Conservation (phyloP, 1,140 invertebrate species). For the Rhagoletis zephyria region DNA sequence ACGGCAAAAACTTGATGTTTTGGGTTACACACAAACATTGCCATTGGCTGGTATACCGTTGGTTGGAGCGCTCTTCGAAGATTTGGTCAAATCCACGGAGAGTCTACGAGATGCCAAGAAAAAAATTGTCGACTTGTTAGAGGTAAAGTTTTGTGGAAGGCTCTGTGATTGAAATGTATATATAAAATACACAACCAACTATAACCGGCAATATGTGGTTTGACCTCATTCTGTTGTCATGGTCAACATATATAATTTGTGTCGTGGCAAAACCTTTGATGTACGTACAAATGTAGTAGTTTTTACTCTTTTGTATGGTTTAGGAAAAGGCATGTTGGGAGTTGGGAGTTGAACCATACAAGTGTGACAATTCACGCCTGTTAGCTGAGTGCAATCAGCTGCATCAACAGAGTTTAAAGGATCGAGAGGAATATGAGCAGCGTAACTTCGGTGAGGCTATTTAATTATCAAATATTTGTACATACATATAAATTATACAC, state of each 20-base stretch:
- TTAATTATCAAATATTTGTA: background rate
- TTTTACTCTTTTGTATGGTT: background rate
- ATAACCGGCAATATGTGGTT: background rate
- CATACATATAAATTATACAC: no score
- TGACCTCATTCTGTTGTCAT: conserved; percentile 16
- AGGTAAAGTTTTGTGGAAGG: conserved; percentile 60
- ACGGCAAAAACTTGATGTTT: conserved; percentile 68
- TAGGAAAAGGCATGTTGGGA: conserved; percentile 77
- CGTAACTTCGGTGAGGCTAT: conserved; percentile 67
- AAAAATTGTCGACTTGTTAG: conserved; percentile 65
- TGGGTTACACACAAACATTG: conserved; percentile 69
- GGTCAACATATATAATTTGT: background rate
- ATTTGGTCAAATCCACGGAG: conserved; percentile 83
- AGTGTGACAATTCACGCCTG: conserved; percentile 79
- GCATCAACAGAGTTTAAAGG: conserved; percentile 78
- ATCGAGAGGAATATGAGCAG: conserved; percentile 75
- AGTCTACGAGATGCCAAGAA: conserved; percentile 77
- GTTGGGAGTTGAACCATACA: conserved; percentile 77
- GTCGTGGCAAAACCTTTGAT: conserved; percentile 25
- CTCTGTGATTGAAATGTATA: background rate
- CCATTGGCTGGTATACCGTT: conserved; percentile 76
- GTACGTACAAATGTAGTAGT: background rate
- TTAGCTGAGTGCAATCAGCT: conserved; percentile 80
- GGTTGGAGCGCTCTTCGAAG: conserved; percentile 80
- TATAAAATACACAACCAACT: no score